Conservation (phyloP, 2,113 vertebrate species). For the Leiothrix lutea region DNA sequence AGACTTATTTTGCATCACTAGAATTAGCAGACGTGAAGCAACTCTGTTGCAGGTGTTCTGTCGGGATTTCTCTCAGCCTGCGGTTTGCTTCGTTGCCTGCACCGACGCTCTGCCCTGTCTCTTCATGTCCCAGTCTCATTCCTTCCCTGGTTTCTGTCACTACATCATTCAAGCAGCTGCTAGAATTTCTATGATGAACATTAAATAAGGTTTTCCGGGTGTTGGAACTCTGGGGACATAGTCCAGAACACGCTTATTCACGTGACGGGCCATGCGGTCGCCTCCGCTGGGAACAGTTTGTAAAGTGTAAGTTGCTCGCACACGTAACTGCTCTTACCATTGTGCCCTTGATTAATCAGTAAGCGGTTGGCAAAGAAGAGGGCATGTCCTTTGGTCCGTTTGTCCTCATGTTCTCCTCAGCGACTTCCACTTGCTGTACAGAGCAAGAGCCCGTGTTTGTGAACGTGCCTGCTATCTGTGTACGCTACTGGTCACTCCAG, state of each 20-base stretch:
- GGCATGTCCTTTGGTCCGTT: background rate
- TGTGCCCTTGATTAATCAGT: background rate
- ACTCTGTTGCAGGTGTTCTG: background rate
- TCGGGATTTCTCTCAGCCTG: background rate
- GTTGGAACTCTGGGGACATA: background rate
- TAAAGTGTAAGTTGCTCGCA: background rate
- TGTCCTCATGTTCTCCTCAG: background rate
- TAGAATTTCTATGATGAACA: background rate
- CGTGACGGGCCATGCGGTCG: fast-evolving
- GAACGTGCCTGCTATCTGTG: background rate
- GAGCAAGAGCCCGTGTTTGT: background rate
- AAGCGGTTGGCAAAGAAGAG: background rate
- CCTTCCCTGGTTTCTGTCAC: background rate
- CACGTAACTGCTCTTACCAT: fast-evolving
- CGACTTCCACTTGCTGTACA: background rate
- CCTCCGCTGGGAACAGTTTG: fast-evolving
- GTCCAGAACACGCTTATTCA: background rate
- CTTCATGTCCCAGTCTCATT: background rate
- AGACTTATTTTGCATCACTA: background rate
- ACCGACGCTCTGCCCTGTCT: background rate
- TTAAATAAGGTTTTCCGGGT: background rate
- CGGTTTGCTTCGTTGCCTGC: background rate
- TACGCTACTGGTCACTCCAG: fast-evolving
- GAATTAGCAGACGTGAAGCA: background rate
- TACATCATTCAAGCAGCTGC: background rate